A percentile compares a stretch with the other conserved stretches of the same genome.
These are phyloP conservation scores for Volucella zonaria DNA, from an alignment of 2,888 invertebrate genomes.

Conservation along the genomic window DNA sequence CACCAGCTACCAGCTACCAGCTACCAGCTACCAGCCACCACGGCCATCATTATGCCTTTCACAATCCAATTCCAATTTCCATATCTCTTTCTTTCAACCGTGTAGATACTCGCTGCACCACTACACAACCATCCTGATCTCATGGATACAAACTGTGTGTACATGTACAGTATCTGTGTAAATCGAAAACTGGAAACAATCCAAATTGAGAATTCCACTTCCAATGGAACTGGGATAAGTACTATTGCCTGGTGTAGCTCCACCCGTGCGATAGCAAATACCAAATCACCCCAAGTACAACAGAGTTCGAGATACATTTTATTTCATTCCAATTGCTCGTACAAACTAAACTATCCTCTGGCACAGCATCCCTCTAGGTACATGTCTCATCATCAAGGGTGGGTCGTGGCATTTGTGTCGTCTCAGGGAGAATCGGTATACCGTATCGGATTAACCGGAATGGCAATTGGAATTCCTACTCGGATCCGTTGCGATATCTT, in stretches of 20 bases:
- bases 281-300: not conserved
- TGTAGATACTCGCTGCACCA: conserved; percentile 25
- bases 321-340: conserved; percentile 28
- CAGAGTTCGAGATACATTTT: conserved; percentile 51
- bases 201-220: conserved; percentile 37
- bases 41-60: conserved; percentile 58
- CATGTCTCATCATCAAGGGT: conserved; percentile 61
- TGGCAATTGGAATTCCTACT: conserved; percentile 73
- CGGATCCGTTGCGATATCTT: conserved; percentile 64
- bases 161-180: conserved; percentile 77
- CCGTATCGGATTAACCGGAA: conserved; percentile 68
- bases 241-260: conserved; percentile 52
- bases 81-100: conserved; percentile 48
- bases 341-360: conserved; percentile 2
- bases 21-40: conserved; percentile 35
- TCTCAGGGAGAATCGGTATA: conserved; percentile 59
- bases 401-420: conserved; percentile 70
- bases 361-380: conserved; percentile 52
- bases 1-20: too few relatives aligned
- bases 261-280: conserved; percentile 62
- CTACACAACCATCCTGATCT: not conserved
- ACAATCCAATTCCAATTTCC: conserved; percentile 6
- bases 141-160: conserved; percentile 52
- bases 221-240: conserved; percentile 64
- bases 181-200: conserved; percentile 48